These are phyloP conservation scores for Lucilia cuprina DNA, from an alignment of 1,140 invertebrate genomes.

Conservation along the genomic window DNA sequence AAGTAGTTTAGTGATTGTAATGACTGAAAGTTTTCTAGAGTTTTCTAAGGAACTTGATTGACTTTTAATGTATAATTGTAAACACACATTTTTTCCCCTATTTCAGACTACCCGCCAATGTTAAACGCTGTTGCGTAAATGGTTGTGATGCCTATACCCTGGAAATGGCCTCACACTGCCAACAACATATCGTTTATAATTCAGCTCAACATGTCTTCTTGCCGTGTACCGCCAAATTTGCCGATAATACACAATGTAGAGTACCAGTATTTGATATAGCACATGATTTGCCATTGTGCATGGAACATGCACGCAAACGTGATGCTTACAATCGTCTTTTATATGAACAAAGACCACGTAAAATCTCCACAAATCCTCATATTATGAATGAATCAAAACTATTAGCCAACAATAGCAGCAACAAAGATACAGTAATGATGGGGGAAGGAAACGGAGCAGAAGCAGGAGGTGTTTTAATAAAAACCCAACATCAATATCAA, in stretches of 20 bases:
- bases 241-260: slow-evolving; percentile 87
- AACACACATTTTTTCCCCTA: not conserved
- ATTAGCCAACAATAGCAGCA: not conserved
- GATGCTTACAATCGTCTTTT: slow-evolving; percentile 79
- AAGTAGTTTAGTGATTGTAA: too few relatives aligned
- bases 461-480: not conserved
- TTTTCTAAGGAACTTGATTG: too few relatives aligned
- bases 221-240: slow-evolving; percentile 87
- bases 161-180: slow-evolving; percentile 84
- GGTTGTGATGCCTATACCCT: slow-evolving; percentile 60
- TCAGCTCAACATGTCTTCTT: slow-evolving; percentile 87
- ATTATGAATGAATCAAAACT: not conserved
- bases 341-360: slow-evolving; percentile 79
- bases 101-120: slow-evolving; percentile 42
- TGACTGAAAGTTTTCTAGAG: too few relatives aligned
- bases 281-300: slow-evolving; percentile 83
- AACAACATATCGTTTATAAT: slow-evolving; percentile 86
- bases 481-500: not conserved
- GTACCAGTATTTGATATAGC: slow-evolving; percentile 85
- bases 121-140: slow-evolving; percentile 48
- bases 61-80: too few relatives aligned
- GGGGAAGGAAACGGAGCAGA: not conserved
- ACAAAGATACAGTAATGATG: too few relatives aligned
- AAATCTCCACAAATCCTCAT: slow-evolving; percentile 52
- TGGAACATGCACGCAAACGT: slow-evolving; percentile 80